These are phyloP conservation scores for Eilema sororculum DNA, from an alignment of 2,888 invertebrate species.

Conservation along the genomic window DNA sequence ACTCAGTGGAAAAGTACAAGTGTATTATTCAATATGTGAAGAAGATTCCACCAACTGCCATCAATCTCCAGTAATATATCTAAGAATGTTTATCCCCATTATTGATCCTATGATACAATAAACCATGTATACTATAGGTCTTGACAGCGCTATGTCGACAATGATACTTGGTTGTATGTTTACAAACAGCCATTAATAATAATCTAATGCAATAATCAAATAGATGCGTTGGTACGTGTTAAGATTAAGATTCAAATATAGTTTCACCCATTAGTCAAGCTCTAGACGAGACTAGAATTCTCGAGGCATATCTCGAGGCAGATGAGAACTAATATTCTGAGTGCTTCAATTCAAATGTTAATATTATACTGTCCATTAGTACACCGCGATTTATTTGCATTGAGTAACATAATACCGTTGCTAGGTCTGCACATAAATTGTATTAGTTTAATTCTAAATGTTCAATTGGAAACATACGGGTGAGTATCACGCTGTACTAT, in stretches of 20 bases:
- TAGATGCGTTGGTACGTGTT: constrained; percentile 15
- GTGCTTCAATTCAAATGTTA: constrained; percentile 41
- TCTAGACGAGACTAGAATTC: constrained; percentile 27
- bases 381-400: constrained; percentile 40
- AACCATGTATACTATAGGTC: too few species aligned
- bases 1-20: too few species aligned
- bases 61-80: too few species aligned
- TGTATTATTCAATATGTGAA: too few species aligned
- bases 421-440: background rate
- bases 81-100: too few species aligned
- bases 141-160: too few species aligned
- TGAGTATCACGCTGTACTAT: background rate
- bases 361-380: constrained; percentile 46
- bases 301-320: constrained; percentile 14
- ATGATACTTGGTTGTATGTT: background rate
- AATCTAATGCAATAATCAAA: background rate
- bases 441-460: constrained; percentile 1
- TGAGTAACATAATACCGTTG: constrained; percentile 39
- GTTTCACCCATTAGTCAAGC: constrained; percentile 22
- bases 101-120: too few species aligned
- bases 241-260: constrained; percentile 27
- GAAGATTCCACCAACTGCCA: too few species aligned
- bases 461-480: background rate
- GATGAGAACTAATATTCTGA: constrained; percentile 39
- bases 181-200: background rate